Evolutionary conservation across 30 jellyfish, hydroid and myxozoan species (phyloP), one percentile per base, ranked within the genome.

Genomic region (Pelagia noctiluca): DNA sequence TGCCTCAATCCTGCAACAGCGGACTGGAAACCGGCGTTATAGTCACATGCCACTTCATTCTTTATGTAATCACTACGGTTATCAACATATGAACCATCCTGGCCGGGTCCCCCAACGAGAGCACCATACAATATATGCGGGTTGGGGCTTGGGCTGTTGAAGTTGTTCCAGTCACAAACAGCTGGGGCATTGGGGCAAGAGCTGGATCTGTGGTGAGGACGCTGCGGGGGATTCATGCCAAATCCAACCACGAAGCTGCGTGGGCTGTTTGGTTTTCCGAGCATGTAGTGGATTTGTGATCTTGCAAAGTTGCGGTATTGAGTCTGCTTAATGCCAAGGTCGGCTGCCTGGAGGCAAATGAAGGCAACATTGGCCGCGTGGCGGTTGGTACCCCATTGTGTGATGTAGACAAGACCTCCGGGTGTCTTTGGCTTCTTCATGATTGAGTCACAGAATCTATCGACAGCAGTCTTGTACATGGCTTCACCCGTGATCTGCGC

Each of bases 281-380:
- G 87, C 80, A 89, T 71, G 29, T 48, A 48, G 50, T 78, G 80
- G 29, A 89, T 89, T 77, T 89, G 97, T 0, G 80, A 25, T 25
- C 93, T 83, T 25, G 90, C 92, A 46, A 89, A 89, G 19, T 80
- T 18, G 21, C 68, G 42, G 64, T 71, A 89, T 11, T 74, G 64
- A 32, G 3, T 62, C 26, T 60, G 53, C 32, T 63, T 62, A 16
- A 79, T 61, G 4, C 90, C 90, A 23, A 53, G 74, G 37, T 79
- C 82, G 16, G 92, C 78, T 1, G 78, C 86, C 62, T 63, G 82
- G 19, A 89, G 86, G 63, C 95, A 89, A 1, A 71, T 36, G 71
- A 80, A 89, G 0, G 97, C 97, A 19, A 89, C 96, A 31, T 89
- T 89, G 18, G 97, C 97, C 2, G 95, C 95, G 28, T 80, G 97